phyloP scores from a whole-genome alignment of 2,113 vertebrate species.

The Dipodomys stephensi region DNA sequence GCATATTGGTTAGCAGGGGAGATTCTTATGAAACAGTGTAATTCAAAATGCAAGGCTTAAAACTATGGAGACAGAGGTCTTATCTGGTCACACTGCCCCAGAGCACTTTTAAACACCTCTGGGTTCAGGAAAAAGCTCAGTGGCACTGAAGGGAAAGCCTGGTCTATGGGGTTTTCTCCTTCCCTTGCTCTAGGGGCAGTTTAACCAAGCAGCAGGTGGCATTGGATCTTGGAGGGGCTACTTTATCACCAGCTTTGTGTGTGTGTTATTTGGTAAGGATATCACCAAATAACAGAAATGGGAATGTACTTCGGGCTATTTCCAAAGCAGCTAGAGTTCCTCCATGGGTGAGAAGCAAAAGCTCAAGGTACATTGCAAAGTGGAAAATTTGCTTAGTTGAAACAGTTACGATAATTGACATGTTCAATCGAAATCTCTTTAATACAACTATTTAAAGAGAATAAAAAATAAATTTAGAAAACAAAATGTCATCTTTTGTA shows the following conservation, averaged over 20 bases:
- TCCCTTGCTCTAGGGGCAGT: not conserved
- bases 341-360: not conserved
- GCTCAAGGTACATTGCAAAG: not conserved
- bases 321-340: not conserved
- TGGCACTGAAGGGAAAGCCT: not conserved
- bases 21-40: not conserved
- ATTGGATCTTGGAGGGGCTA: not conserved
- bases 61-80: not conserved
- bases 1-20: not conserved
- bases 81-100: too few species aligned
- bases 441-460: too few species aligned
- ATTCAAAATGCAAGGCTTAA: not conserved
- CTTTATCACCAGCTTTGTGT: not conserved
- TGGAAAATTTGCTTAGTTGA: slow-evolving; percentile 31
- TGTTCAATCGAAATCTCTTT: too few species aligned
- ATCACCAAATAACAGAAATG: not conserved
- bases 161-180: not conserved
- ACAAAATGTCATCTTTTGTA: not conserved
- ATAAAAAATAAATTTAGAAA: not conserved
- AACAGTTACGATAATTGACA: not conserved
- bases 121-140: not conserved
- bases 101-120: not conserved
- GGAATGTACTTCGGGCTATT: not conserved
- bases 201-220: not conserved
- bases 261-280: not conserved